Percentiles rank a stretch among this genome's conserved stretches.
These are phyloP conservation scores for Xyliphius kryptos DNA, from an alignment of 2,113 vertebrate genomes.

Conservation along the genomic window DNA sequence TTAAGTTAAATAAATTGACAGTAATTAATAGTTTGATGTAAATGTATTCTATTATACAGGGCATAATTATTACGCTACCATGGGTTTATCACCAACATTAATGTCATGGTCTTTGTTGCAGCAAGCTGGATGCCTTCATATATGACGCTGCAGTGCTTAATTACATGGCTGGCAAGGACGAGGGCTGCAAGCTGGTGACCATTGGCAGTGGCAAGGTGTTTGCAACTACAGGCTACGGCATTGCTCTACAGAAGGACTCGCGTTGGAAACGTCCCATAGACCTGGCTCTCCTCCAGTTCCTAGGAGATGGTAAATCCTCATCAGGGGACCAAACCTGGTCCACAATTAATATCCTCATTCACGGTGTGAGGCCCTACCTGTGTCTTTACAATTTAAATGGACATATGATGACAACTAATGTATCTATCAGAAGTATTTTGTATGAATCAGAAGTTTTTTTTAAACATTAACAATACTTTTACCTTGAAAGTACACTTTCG, in stretches of 20 bases:
- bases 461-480: neutral
- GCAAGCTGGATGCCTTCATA: slow-evolving; percentile 96
- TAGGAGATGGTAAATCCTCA: slow-evolving; percentile 79
- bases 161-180: slow-evolving; percentile 98
- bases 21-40: slow-evolving; percentile 38
- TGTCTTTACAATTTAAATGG: neutral
- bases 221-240: slow-evolving; percentile 93
- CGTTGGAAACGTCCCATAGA: slow-evolving; percentile 91
- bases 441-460: slow-evolving; percentile 3
- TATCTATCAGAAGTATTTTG: slow-evolving; percentile 4
- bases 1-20: slow-evolving; percentile 18
- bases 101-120: slow-evolving; percentile 47
- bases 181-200: slow-evolving; percentile 96
- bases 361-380: slow-evolving; percentile 36
- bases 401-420: neutral
- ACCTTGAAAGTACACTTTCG: neutral
- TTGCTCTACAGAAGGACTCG: slow-evolving; percentile 92
- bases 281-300: slow-evolving; percentile 90
- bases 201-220: slow-evolving; percentile 97
- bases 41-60: slow-evolving; percentile 5
- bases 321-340: slow-evolving; percentile 31
- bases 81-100: slow-evolving; percentile 19
- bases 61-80: slow-evolving; percentile 26
- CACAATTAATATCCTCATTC: slow-evolving; percentile 55
- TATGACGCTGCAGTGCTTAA: slow-evolving; percentile 93